phyloP scores from a whole-genome alignment of 2,797 vertebrate species.

The Nyctibius grandis region DNA sequence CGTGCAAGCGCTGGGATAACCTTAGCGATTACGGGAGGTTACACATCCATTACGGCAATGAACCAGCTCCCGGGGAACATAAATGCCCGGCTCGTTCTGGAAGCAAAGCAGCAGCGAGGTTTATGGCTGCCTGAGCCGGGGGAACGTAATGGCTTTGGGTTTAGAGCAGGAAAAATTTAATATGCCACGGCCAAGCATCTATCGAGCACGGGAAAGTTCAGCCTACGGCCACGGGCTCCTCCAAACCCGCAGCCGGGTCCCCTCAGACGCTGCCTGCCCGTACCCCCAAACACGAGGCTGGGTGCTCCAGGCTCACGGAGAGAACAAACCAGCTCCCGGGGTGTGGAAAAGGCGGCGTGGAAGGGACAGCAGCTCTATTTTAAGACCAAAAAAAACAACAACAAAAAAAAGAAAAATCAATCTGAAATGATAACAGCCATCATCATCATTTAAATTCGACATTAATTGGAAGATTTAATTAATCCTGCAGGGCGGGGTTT shows the following conservation, averaged over 20 bases:
- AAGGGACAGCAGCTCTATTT: conserved; percentile 48
- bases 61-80: conserved; percentile 17
- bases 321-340: background rate
- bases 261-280: accelerated
- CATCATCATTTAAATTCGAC: conserved; percentile 67
- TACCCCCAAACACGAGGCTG: accelerated
- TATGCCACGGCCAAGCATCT: background rate
- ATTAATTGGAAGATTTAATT: conserved; percentile 76
- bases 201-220: background rate
- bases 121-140: background rate
- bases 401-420: conserved; percentile 31
- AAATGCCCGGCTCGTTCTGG: background rate
- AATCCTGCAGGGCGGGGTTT: conserved; percentile 48
- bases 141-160: background rate
- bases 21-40: conserved; percentile 10
- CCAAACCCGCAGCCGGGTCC: accelerated
- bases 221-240: accelerated
- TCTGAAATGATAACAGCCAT: conserved; percentile 65
- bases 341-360: background rate
- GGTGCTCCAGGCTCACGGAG: background rate
- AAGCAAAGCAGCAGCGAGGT: background rate
- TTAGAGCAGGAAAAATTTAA: background rate
- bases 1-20: background rate
- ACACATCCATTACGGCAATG: background rate
- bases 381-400: background rate